Evolutionary conservation across 1,140 invertebrate genomes (phyloP), one percentile per base, ranked within the genome.

Genomic region (Leptestheria dahalacensis): DNA sequence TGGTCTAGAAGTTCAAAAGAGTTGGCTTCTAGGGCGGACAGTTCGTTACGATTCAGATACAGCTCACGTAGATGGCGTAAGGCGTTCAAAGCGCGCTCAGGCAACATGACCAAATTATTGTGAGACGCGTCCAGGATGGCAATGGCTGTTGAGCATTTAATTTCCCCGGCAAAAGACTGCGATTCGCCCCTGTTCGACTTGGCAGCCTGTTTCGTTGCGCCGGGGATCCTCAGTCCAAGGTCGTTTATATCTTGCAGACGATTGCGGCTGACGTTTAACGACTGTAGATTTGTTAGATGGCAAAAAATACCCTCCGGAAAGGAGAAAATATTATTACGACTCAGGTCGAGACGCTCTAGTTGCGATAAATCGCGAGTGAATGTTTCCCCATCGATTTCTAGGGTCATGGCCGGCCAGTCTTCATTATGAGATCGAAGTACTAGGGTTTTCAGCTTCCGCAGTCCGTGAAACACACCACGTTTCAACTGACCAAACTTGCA

Each of bases 401-500:
- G 71, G 29, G 82, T 82, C 80, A 90, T 86, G 4, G 85, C 82
- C 11, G 83, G 85, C 88, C 88, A 91, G 68, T 88, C 86, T 41
- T 82, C 84, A 69, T 93, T 93, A 71, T 89, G 85, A 11, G 89
- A 91, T 64, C 86, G 79, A 51, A 94, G 78, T 2, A 88, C 89
- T 29, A 92, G 76, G 71, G 89, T 89, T 59, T 85, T 76, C 49
- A 92, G 74, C 69, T 89, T 84, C 48, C 82, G 80, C 12, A 91
- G 76, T 2, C 86, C 86, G 12, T 81, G 79, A 65, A 92, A 90
- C 1, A 87, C 85, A 15, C 85, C 86, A 54, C 86, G 83, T 2
- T 88, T 87, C 21, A 95, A 75, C 68, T 89, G 88, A 29, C 84
- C 82, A 60, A 95, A 85, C 73, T 91, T 91, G 73, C 91, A 95